phyloP scores from a whole-genome alignment of 1,140 invertebrate genomes.

The Pseudachorutes palmiensis region DNA sequence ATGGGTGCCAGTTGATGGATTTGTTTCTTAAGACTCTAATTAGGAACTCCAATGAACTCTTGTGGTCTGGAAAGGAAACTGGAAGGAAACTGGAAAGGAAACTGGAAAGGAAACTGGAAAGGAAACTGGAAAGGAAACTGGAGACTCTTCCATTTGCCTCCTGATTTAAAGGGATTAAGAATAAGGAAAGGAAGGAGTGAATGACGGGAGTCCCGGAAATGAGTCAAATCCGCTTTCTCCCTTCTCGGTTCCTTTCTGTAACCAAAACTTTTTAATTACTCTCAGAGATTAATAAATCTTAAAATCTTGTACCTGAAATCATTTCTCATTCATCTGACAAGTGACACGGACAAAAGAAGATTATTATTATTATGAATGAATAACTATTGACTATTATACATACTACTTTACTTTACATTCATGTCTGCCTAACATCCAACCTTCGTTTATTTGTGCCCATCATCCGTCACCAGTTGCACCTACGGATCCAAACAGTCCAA shows the following conservation, averaged over 20 bases:
- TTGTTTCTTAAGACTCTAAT: constrained; percentile 7
- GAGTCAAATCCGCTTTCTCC: constrained; percentile 12
- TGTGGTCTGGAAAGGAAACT: not conserved
- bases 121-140: not conserved
- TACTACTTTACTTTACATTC: no score
- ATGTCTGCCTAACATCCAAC: no score
- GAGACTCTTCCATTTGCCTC: not conserved
- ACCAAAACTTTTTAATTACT: constrained; percentile 33
- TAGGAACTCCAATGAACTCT: not conserved
- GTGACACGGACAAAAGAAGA: constrained; percentile 35
- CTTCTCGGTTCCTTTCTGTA: not conserved
- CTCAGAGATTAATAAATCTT: constrained; percentile 28
- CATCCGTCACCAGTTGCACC: no score
- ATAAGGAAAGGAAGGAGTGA: not conserved
- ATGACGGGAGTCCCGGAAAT: no score
- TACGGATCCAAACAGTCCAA: no score
- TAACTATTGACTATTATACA: no score
- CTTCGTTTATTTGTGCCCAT: no score
- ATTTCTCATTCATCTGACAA: constrained; percentile 37
- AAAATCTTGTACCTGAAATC: constrained; percentile 21
- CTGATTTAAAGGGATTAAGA: constrained; percentile 9
- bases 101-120: not conserved
- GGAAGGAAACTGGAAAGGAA: not conserved
- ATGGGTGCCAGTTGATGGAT: constrained; percentile 14
- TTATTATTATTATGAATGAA: no score